A percentile compares a stretch with the other conserved stretches of the same genome.
phyloP scores from a whole-genome alignment of 2,797 vertebrate genomes.

The Peromyscus nudipes region DNA sequence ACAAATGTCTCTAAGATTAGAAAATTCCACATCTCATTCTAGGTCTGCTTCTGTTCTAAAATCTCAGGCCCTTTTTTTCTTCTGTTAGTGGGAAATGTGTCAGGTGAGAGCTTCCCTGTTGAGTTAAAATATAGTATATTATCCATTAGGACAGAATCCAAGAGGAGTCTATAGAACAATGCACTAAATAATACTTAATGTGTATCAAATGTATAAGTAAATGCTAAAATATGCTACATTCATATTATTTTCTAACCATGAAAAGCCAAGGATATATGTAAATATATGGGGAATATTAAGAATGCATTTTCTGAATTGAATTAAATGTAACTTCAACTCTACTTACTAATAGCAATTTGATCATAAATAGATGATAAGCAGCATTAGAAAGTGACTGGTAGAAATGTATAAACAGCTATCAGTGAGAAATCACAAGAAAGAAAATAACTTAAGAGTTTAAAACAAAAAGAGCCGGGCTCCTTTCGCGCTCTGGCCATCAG shows the following conservation, averaged over 20 bases:
- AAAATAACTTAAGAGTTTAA: background rate
- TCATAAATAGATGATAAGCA: slow-evolving; percentile 27
- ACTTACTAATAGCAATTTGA: background rate
- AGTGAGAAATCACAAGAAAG: slow-evolving; percentile 32
- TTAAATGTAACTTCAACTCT: slow-evolving; percentile 29
- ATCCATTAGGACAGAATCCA: background rate
- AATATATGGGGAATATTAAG: background rate
- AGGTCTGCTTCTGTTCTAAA: background rate
- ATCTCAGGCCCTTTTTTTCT: background rate
- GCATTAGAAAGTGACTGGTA: background rate
- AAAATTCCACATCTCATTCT: background rate
- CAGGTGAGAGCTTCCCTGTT: background rate
- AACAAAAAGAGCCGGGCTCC: background rate
- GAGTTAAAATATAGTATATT: slow-evolving; percentile 7
- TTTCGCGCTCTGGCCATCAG: background rate
- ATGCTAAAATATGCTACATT: background rate
- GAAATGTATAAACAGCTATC: background rate
- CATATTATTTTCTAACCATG: background rate
- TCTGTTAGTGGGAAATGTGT: background rate
- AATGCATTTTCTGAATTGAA: slow-evolving; percentile 11
- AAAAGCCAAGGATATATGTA: background rate
- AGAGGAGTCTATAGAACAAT: slow-evolving; percentile 11
- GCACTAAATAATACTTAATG: background rate
- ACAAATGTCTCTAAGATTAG: background rate
- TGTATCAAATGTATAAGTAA: slow-evolving; percentile 33